These are phyloP conservation scores for Calephelis nemesis DNA, from an alignment of 1,140 invertebrate genomes.

Conservation along the genomic window DNA sequence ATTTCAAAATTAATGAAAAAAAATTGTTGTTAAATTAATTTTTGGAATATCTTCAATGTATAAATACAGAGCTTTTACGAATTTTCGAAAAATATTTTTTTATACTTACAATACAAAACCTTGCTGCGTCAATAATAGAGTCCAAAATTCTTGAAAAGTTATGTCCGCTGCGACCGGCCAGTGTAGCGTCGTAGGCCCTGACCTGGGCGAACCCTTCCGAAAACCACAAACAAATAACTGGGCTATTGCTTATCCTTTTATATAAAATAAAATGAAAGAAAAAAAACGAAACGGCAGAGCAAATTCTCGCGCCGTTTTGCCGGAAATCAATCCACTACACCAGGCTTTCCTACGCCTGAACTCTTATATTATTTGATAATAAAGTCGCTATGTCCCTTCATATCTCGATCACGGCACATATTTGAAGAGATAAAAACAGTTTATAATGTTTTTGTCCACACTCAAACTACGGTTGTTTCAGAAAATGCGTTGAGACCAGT, in stretches of 20 bases:
- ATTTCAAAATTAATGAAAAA: too few species aligned
- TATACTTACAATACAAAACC: conserved; percentile 78
- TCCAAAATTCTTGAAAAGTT: conserved; percentile 77
- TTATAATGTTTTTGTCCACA: conserved; percentile 43
- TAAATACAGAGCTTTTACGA: too few species aligned
- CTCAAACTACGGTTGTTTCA: conserved; percentile 89
- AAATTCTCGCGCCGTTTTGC: conserved; percentile 66
- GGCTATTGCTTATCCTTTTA: conserved; percentile 72
- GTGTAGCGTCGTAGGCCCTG: conserved; percentile 51
- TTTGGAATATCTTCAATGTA: too few species aligned
- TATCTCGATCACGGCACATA: conserved; percentile 89
- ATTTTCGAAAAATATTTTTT: neutral
- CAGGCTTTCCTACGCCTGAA: conserved; percentile 35
- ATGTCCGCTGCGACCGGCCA: conserved; percentile 68
- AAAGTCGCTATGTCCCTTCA: conserved; percentile 80
- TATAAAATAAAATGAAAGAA: conserved; percentile 76
- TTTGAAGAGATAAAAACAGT: conserved; percentile 56
- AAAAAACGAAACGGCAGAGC: conserved; percentile 68
- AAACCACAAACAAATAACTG: conserved; percentile 52
- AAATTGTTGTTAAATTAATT: too few species aligned
- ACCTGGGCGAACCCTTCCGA: conserved; percentile 45
- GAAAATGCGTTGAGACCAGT: conserved; percentile 91
- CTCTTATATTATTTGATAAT: conserved; percentile 50
- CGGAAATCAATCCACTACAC: conserved; percentile 54
- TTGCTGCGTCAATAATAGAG: conserved; percentile 74